A percentile compares a stretch with the other conserved stretches of the same genome.
phyloP scores from a whole-genome alignment of 2,113 vertebrate genomes.

The Spilogale gracilis region DNA sequence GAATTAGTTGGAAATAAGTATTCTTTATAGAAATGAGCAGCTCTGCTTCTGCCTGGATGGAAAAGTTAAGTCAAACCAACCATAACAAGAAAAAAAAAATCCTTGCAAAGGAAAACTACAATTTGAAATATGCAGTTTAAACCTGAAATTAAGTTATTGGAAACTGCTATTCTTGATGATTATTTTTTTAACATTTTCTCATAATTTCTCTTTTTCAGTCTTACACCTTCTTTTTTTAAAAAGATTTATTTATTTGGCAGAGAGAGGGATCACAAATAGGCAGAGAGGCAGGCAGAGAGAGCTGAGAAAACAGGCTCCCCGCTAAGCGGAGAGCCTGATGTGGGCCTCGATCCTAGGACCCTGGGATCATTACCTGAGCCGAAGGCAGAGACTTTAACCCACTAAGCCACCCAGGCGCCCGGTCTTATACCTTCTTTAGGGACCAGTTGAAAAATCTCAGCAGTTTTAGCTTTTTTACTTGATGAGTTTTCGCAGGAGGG shows the following conservation, averaged over 20 bases:
- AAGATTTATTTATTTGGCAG: too few relatives aligned
- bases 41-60: not conserved
- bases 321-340: too few relatives aligned
- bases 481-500: not conserved
- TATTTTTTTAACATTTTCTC: not conserved
- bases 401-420: too few relatives aligned
- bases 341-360: too few relatives aligned
- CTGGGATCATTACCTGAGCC: too few relatives aligned
- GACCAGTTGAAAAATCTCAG: slow-evolving; percentile 23
- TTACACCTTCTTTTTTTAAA: not conserved
- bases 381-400: too few relatives aligned
- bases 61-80: slow-evolving; percentile 12
- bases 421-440: not conserved
- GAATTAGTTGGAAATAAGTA: not conserved
- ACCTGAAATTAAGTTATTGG: slow-evolving; percentile 11
- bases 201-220: not conserved
- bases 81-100: not conserved
- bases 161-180: not conserved
- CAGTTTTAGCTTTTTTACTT: not conserved
- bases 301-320: too few relatives aligned
- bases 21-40: not conserved
- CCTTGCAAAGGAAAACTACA: not conserved
- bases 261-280: too few relatives aligned
- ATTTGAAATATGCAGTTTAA: not conserved
- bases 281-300: too few relatives aligned